Evolutionary conservation across 1,140 invertebrate genomes (phyloP).

Genomic region (Cydia pomonella): DNA sequence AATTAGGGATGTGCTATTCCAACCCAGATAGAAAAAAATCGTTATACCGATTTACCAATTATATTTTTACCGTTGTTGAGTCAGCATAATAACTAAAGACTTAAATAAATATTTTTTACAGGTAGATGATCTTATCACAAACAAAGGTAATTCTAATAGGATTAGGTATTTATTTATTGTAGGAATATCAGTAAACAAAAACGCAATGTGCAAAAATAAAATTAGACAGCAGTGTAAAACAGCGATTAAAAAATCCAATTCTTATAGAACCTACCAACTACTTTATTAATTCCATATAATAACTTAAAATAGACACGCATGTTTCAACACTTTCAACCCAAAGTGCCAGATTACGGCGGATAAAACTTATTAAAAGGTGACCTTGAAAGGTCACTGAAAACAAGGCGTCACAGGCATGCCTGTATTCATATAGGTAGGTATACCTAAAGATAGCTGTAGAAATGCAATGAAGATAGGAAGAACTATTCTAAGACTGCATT

Average conservation of each 20-base stretch:
- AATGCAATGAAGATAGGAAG: background rate
- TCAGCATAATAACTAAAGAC: background rate
- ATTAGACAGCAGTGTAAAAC: background rate
- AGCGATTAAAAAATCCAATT: background rate
- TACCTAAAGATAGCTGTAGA: background rate
- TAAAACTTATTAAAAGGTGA: slow-evolving; percentile 48
- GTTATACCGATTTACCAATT: background rate
- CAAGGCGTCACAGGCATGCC: slow-evolving; percentile 36
- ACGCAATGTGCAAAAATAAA: too few relatives aligned
- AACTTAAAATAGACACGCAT: background rate
- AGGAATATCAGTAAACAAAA: too few relatives aligned
- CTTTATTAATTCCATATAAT: background rate
- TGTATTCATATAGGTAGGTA: background rate
- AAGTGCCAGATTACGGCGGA: slow-evolving; percentile 6
- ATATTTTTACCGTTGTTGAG: background rate
- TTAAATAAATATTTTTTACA: background rate
- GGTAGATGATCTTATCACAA: background rate
- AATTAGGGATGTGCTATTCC: background rate
- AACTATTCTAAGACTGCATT: background rate
- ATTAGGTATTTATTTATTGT: background rate
- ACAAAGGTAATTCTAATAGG: background rate
- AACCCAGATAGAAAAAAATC: background rate
- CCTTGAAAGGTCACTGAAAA: slow-evolving; percentile 68
- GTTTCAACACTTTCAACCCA: background rate
- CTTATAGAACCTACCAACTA: background rate